These are phyloP conservation scores for Metellina segmentata DNA, from an alignment of 2,888 invertebrate species.

Conservation along the genomic window DNA sequence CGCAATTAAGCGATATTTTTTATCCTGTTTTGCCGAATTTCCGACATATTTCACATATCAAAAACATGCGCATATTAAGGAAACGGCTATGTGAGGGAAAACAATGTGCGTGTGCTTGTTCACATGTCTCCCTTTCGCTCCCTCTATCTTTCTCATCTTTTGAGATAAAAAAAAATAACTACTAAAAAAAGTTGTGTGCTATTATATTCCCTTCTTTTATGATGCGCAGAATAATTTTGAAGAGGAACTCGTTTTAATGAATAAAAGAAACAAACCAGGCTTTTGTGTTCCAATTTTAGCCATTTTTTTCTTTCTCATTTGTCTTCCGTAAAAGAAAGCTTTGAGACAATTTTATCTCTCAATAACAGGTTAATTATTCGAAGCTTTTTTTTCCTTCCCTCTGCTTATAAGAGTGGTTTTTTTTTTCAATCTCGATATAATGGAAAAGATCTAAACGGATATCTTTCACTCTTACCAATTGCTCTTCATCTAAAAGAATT, in stretches of 20 bases:
- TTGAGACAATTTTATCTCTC: not conserved
- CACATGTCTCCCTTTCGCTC: no score
- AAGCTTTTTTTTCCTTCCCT: not conserved
- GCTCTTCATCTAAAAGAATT: not conserved
- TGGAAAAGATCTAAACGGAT: no score
- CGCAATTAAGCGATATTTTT: not conserved
- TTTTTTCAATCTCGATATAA: no score
- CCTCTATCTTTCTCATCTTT: not conserved
- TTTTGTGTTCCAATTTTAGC: not conserved
- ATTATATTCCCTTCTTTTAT: not conserved
- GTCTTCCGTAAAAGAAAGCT: not conserved
- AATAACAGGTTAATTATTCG: not conserved
- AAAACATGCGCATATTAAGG: constrained; percentile 13
- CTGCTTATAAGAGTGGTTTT: no score
- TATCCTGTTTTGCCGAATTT: not conserved
- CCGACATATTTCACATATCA: not conserved
- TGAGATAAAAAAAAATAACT: not conserved
- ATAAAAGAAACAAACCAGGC: not conserved
- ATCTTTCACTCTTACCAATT: not conserved
- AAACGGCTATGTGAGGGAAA: not conserved
- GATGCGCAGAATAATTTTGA: not conserved
- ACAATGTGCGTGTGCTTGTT: not conserved
- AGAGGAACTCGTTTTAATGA: not conserved
- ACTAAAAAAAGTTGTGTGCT: not conserved
- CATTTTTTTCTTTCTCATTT: not conserved